A percentile compares a stretch with the other conserved stretches of the same genome.
Conservation (phyloP, 2,113 vertebrate species). For the Caranx melampygus region DNA sequence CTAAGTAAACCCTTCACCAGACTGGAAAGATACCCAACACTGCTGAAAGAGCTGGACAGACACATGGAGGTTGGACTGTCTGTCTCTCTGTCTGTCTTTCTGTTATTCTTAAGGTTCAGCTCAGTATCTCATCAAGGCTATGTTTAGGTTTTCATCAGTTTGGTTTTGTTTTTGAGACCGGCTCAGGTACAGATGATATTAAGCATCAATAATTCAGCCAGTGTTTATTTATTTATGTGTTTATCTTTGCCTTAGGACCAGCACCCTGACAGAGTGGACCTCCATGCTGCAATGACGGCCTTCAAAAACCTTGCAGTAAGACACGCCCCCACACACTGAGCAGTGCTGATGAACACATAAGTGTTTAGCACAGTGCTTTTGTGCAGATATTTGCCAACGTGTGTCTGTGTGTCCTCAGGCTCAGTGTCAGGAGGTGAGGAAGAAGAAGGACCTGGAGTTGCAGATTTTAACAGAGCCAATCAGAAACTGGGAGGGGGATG, state of each 20-base stretch:
- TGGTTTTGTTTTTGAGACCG: no score
- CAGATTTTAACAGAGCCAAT: slow-evolving; percentile 95
- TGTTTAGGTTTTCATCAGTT: no score
- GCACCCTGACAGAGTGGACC: slow-evolving; percentile 92
- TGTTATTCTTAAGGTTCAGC: not conserved
- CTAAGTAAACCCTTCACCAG: slow-evolving; percentile 98
- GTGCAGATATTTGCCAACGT: not conserved
- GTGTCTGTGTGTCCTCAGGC: slow-evolving; percentile 76
- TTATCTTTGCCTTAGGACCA: slow-evolving; percentile 85
- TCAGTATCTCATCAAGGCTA: not conserved
- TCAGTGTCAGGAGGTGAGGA: slow-evolving; percentile 94
- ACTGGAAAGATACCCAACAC: slow-evolving; percentile 94
- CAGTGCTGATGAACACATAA: not conserved
- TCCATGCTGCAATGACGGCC: slow-evolving; percentile 90
- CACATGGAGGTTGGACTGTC: slow-evolving; percentile 91
- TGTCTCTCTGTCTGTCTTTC: not conserved
- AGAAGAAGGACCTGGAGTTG: slow-evolving; percentile 94
- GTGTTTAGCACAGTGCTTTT: not conserved
- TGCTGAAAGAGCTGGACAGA: slow-evolving; percentile 96
- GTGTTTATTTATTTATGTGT: slow-evolving; percentile 10
- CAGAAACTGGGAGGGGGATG: slow-evolving; percentile 96
- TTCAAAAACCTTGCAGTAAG: slow-evolving; percentile 95
- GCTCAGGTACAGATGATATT: no score
- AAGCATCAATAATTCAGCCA: no score
- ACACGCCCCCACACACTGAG: not conserved